Evolutionary conservation across 2,797 vertebrate species (phyloP), one percentile per base, ranked within the genome.

Genomic region (Ambastaia sidthimunki): DNA sequence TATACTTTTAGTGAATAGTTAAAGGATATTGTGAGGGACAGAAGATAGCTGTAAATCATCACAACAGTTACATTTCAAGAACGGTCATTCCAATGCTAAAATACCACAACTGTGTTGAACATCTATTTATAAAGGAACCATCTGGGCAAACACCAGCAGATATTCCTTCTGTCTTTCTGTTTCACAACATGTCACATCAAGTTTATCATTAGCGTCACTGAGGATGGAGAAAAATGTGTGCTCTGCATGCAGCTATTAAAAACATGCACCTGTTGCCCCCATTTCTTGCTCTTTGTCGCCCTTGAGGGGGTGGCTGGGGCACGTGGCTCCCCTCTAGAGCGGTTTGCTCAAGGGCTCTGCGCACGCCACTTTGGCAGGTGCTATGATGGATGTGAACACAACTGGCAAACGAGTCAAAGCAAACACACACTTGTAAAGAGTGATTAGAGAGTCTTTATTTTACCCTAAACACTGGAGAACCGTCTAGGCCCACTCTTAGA

Each of bases 341-440:
- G 79, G 16, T 54, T 16, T 47, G 60, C 57, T 72, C 83, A 76
- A 81, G 86, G 87, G 88, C 87, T 84, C 80, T 81, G 86, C 62
- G 74, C 79, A 59, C 82, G 85, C 85, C 72, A 16, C 85, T 84
- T 82, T 88, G 89, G 89, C 92, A 93, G 89, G 91, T 92, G 90
- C 82, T 87, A 81, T 92, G 92, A 93, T 82, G 87, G 88, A 93
- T 92, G 89, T 88, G 72, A 85, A 48, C 48, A 21, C 74, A 81
- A 86, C 85, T 90, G 92, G 90, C 89, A 91, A 92, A 89, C 84
- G 85, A 92, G 92, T 91, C 90, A 90, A 82, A 76, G 88, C 83
- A 89, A 52, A 73, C 60, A 80, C 31, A 76, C 44, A 71, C 44
- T 74, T 67, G 11, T 18, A 21, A 50, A 60, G 13, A 54, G 70